Evolutionary conservation across 2,888 invertebrate genomes (phyloP), one percentile per base, ranked within the genome.

Genomic region (Microctonus brassicae): DNA sequence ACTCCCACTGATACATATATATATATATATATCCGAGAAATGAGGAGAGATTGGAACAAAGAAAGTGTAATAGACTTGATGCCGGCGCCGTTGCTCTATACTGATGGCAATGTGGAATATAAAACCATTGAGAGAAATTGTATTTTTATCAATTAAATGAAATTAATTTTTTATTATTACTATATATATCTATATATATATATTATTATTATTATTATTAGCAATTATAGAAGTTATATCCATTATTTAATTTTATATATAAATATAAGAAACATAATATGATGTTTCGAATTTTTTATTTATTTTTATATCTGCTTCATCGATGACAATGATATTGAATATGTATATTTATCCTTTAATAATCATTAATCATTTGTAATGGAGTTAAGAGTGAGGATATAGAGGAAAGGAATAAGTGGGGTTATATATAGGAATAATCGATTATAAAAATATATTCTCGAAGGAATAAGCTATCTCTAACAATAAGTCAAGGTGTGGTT

Each of bases 11-110:
- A 33, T 6, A n/a, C 2, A 13, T 57, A 26, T 33, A 17, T 57
- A 33, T 9, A 33, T 57, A 33, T 57, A 33, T 33, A 57, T 9
- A 20, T 29, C 39, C 58, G 42, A 53, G 53, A 39, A 60, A 66
- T 47, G 58, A 65, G 65, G 66, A 60, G 20, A 58, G 58, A 71
- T 64, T 39, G 17, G 47, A 67, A 71, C 66, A 71, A 71, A 62
- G 66, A 71, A 66, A 71, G 71, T 70, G 34, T 66, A 61, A 61
- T 68, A 61, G 7, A 53, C 24, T 68, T 42, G n/a, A n/a, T 63
- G 22, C n/a, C 20, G 55, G 20, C 34, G 22, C 22, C 52, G 34
- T 10, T 47, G 17, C 9, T 3, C 47, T 47, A 47, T 47, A 47
- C 34, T 64, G 52, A 53, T 47, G 42, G 52, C 26, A 52, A 53